Base-by-base conservation (phyloP, 2,797 vertebrate species). In the Sebastes diaconus region DNA sequence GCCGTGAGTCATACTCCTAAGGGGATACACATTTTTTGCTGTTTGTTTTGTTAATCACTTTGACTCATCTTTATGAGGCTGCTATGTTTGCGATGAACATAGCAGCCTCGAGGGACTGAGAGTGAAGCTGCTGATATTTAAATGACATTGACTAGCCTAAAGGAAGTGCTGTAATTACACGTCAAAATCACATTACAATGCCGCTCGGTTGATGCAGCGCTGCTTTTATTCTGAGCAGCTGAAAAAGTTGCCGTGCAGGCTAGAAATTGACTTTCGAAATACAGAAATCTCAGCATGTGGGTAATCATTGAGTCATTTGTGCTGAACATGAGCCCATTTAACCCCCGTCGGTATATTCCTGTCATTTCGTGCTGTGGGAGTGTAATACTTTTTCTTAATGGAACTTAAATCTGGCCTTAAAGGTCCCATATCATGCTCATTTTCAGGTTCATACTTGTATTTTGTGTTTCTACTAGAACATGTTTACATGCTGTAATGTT, bases 281-380 rank as follows among this genome's bases (percentile, higher is more conserved):
- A 57, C 24, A 79, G 67, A 84, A 83, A 72, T 82, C 71, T 84
- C 81, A 86, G 83, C 73, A 88, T 83, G 79, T 42, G 72, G 75
- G 60, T 75, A 86, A 90, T 86, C 66, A 84, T 24, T 6, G n/a
- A 84, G 71, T 84, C 66, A 87, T 84, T 85, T 68, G 60, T 72
- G 68, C 76, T 81, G 69, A 89, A 83, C 75, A 78, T 54, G 50
- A 83, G 83, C 50, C 27, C 79, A 76, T 90, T 87, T 75, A 83
- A 77, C 73, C 69, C 75, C 79, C 2, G 52, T 68, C 52, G 77
- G 83, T 81, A 80, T 30, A 71, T 29, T 77, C 13, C 66, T 81
- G 73, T 81, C 66, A 84, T 76, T 79, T 52, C 80, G 59, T 66
- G 24, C 46, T 64, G 71, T 42, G 54, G 50, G 50, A 24, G 6